Percentiles rank a stretch among this genome's conserved stretches.
These are phyloP conservation scores for Cyclargus thomasi DNA, from an alignment of 1,140 invertebrate genomes.

Conservation along the genomic window DNA sequence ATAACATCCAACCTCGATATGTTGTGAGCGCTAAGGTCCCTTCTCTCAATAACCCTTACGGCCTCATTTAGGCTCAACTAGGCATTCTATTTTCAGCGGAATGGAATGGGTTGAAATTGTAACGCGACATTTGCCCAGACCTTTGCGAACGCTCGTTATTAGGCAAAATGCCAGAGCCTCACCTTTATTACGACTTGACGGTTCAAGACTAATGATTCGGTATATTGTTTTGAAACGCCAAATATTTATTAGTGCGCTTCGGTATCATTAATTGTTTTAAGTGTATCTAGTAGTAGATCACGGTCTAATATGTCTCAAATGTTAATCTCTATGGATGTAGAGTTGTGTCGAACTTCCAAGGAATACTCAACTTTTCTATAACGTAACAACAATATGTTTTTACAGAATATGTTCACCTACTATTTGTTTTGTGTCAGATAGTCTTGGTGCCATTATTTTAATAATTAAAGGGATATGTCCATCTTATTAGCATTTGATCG, in stretches of 20 bases:
- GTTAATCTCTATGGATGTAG: not conserved
- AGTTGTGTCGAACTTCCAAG: not conserved
- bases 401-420: no score
- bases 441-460: no score
- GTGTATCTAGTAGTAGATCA: not conserved
- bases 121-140: conserved; percentile 20
- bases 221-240: not conserved
- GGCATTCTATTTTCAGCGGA: not conserved
- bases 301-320: not conserved
- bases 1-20: not conserved
- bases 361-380: not conserved
- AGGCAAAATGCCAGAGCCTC: conserved; percentile 18
- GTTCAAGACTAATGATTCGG: conserved; percentile 1
- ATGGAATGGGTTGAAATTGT: conserved; percentile 10
- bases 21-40: not conserved
- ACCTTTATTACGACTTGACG: conserved; percentile 19
- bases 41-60: not conserved
- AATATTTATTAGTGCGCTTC: not conserved
- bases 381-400: no score
- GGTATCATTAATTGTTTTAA: not conserved
- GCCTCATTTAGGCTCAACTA: not conserved
- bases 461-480: no score
- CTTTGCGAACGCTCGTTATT: conserved; percentile 15
- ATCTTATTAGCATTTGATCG: no score
- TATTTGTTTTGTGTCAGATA: no score